Evolutionary conservation across 2,888 invertebrate genomes (phyloP).

Genomic region (Polydrusus pterygomalis): DNA sequence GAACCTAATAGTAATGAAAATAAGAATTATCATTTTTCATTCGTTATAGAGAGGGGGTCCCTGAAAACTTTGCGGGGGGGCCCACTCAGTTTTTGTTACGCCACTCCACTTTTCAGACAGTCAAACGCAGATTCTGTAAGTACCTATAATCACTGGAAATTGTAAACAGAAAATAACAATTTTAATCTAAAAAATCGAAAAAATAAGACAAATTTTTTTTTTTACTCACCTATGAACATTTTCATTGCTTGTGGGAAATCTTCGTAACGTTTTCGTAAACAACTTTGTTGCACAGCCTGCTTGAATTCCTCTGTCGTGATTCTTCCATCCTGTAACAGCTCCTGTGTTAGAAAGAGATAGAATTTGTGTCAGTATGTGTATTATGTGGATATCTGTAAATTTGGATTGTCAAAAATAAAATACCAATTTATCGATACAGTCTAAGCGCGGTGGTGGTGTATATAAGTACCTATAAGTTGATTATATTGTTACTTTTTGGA

Average conservation of each 20-base stretch:
- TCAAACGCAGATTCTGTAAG: too few species aligned
- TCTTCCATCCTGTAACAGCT: slow-evolving; percentile 82
- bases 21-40: too few species aligned
- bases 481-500: too few species aligned
- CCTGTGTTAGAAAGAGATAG: slow-evolving; percentile 61
- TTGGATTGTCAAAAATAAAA: slow-evolving; percentile 8
- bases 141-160: too few species aligned
- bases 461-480: too few species aligned
- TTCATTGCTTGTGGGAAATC: slow-evolving; percentile 91
- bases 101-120: too few species aligned
- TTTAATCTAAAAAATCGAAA: too few species aligned
- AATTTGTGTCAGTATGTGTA: slow-evolving; percentile 50
- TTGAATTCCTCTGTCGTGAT: slow-evolving; percentile 89
- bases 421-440: neutral
- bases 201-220: neutral
- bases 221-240: slow-evolving; percentile 74
- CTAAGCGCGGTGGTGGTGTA: neutral
- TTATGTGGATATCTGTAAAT: slow-evolving; percentile 51
- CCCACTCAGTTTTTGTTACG: too few species aligned
- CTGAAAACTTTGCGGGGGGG: too few species aligned
- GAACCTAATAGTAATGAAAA: too few species aligned
- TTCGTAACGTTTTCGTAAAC: slow-evolving; percentile 84
- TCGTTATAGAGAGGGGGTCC: too few species aligned
- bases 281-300: slow-evolving; percentile 86
- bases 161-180: too few species aligned